Conservation (phyloP, 2,113 vertebrate species). For the Aphelocoma coerulescens region DNA sequence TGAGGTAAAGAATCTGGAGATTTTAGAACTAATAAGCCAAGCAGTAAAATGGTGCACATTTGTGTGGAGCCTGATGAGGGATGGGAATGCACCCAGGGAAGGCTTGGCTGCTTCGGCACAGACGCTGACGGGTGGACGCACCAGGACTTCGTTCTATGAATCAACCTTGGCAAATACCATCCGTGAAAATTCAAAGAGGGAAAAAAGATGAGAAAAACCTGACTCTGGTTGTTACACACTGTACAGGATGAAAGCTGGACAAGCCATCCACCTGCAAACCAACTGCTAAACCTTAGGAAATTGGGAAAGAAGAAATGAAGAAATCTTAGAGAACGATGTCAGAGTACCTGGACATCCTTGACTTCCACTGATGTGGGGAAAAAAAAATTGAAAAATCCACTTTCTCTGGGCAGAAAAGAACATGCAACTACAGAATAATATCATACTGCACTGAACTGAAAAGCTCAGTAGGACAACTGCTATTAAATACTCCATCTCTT, state of each 20-base stretch:
- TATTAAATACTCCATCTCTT: background rate
- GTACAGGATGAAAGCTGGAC: background rate
- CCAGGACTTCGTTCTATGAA: background rate
- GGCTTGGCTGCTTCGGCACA: background rate
- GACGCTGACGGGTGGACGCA: background rate
- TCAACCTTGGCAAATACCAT: background rate
- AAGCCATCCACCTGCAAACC: background rate
- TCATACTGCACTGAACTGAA: background rate
- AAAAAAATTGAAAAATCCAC: background rate
- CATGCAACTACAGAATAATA: background rate
- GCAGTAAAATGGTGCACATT: background rate
- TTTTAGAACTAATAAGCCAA: background rate
- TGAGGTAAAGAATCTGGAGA: slow-evolving; percentile 44
- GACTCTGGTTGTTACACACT: background rate
- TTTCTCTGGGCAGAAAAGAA: background rate
- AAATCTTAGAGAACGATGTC: background rate
- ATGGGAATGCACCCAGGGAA: background rate
- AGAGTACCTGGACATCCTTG: background rate
- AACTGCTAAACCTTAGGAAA: background rate
- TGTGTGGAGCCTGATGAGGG: background rate
- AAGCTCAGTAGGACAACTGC: background rate
- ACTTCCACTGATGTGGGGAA: fast-evolving
- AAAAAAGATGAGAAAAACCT: background rate
- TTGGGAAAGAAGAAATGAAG: background rate
- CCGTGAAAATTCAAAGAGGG: background rate